These are phyloP conservation scores for Ivindomyrus marchei DNA, from an alignment of 2,113 vertebrate genomes.

Conservation along the genomic window DNA sequence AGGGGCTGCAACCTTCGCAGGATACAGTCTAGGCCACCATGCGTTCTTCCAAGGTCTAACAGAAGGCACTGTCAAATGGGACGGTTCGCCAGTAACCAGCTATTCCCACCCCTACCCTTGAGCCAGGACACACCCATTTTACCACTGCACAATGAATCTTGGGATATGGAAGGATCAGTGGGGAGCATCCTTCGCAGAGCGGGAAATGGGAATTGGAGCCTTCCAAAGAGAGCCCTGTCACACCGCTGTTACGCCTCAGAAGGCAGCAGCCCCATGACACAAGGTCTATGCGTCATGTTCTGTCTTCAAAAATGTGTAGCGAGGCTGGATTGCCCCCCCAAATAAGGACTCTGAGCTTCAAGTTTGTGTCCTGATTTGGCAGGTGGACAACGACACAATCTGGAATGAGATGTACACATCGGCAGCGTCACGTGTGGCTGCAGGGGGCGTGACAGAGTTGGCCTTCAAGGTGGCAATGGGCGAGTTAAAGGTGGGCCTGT, in stretches of 20 bases:
- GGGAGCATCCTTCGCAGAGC: too few species aligned
- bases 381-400: conserved; percentile 90
- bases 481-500: conserved; percentile 74
- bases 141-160: background rate
- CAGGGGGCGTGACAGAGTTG: conserved; percentile 79
- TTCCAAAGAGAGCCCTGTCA: background rate
- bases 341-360: background rate
- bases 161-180: background rate
- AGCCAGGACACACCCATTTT: background rate
- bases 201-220: background rate
- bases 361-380: conserved; percentile 26
- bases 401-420: conserved; percentile 93
- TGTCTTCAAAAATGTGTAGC: background rate
- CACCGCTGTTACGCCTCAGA: background rate
- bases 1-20: background rate
- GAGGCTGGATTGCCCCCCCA: background rate
- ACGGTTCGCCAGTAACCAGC: background rate
- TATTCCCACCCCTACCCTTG: background rate
- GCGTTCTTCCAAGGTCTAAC: background rate
- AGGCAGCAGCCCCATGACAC: background rate
- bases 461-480: conserved; percentile 81
- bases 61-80: background rate
- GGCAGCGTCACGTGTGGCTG: conserved; percentile 78
- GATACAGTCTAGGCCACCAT: background rate
- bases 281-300: background rate